Conservation (phyloP, 2,113 vertebrate genomes). For the Brachyhypopomus occidentalis region DNA sequence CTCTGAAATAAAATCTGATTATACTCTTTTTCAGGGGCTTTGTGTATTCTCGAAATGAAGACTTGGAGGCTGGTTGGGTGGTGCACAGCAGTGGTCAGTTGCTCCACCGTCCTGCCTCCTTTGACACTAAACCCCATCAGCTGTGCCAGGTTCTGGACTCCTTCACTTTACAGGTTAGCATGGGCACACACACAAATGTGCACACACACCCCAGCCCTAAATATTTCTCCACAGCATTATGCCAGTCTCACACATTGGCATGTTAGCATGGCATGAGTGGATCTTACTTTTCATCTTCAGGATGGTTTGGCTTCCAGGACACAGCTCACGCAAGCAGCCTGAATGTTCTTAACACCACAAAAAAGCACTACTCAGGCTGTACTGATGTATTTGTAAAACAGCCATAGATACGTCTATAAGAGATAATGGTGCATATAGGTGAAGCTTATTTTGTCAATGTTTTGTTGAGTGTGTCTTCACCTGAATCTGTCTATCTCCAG, state of each 20-base stretch:
- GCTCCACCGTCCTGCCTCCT: conserved; percentile 91
- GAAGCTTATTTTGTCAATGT: not conserved
- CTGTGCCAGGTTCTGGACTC: conserved; percentile 96
- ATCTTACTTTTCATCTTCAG: too few relatives aligned
- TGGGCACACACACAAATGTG: not conserved
- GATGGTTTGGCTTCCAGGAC: too few relatives aligned
- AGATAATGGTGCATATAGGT: not conserved
- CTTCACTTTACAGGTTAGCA: conserved; percentile 91
- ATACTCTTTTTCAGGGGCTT: conserved; percentile 82
- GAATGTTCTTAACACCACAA: too few relatives aligned
- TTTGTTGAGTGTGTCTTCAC: not conserved
- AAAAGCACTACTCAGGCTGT: too few relatives aligned
- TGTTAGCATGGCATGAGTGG: too few relatives aligned
- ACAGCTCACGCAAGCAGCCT: too few relatives aligned
- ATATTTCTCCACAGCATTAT: not conserved
- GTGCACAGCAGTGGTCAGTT: conserved; percentile 84
- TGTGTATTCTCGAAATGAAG: conserved; percentile 96
- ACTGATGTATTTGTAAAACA: too few relatives aligned
- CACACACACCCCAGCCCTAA: not conserved
- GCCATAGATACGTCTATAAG: too few relatives aligned
- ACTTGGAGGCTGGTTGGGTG: conserved; percentile 93
- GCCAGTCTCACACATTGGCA: not conserved
- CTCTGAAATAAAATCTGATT: too few relatives aligned
- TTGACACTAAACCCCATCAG: conserved; percentile 95
- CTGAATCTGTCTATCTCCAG: not conserved